These are phyloP conservation scores for Anguilla marmorata DNA, from an alignment of 2,797 vertebrate species.

Conservation along the genomic window DNA sequence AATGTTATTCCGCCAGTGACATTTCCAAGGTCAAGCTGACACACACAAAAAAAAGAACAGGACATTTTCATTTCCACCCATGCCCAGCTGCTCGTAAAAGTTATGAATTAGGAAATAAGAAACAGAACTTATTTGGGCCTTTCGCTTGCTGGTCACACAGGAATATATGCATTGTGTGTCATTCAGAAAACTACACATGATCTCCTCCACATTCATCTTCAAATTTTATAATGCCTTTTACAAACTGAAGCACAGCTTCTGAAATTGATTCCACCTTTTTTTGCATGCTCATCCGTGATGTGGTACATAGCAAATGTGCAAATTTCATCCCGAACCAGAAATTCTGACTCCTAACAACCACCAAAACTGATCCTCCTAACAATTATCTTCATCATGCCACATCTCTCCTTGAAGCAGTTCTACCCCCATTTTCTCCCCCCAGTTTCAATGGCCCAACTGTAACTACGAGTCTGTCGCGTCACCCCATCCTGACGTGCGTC, in stretches of 20 bases:
- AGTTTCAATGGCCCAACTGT: background rate
- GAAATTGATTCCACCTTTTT: background rate
- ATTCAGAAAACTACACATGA: background rate
- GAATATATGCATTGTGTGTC: background rate
- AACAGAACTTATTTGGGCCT: background rate
- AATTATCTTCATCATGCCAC: background rate
- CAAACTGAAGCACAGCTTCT: background rate
- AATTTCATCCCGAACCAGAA: background rate
- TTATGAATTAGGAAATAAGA: background rate
- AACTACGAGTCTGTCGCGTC: background rate
- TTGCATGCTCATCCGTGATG: background rate
- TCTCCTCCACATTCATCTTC: background rate
- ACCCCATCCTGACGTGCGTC: background rate
- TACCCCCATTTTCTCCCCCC: background rate
- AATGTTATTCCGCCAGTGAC: background rate
- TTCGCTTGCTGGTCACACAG: background rate
- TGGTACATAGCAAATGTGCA: background rate
- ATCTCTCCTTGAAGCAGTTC: background rate
- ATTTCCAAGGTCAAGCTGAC: conserved; percentile 11
- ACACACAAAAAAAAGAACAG: background rate
- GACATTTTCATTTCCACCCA: conserved; percentile 2
- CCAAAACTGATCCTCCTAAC: background rate
- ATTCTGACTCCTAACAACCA: background rate
- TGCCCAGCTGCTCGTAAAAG: background rate
- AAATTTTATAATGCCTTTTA: background rate